These are phyloP conservation scores for Pachliopta kotzebuea DNA, from an alignment of 2,888 invertebrate species.

Conservation along the genomic window DNA sequence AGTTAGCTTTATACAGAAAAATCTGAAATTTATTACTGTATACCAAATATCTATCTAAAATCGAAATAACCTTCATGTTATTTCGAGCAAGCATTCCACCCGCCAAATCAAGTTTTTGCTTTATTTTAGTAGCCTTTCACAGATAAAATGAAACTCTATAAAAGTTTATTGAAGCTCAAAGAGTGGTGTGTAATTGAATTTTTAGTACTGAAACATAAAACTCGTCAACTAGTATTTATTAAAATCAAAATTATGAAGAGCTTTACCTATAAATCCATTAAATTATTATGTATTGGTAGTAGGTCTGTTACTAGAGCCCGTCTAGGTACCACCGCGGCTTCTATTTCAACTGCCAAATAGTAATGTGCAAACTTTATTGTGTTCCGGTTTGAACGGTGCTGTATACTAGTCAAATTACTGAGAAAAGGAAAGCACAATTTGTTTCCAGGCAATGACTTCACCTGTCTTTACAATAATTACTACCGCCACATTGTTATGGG, in stretches of 20 bases:
- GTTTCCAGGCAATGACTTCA: too few relatives aligned
- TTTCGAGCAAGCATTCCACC: neutral
- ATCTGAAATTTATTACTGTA: neutral
- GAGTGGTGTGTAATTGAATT: neutral
- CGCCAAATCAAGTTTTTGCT: neutral
- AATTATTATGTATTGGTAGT: too few relatives aligned
- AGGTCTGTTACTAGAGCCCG: too few relatives aligned
- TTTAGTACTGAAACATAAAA: neutral
- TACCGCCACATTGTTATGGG: too few relatives aligned
- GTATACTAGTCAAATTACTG: too few relatives aligned
- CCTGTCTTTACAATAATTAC: too few relatives aligned
- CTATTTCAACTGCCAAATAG: too few relatives aligned
- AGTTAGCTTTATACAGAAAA: neutral
- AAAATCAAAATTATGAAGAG: neutral
- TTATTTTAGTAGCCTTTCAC: conserved; percentile 1
- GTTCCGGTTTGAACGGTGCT: too few relatives aligned
- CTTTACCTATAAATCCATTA: too few relatives aligned
- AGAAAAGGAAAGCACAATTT: too few relatives aligned
- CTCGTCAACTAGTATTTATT: neutral
- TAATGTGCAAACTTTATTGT: too few relatives aligned
- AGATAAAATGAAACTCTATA: conserved; percentile 1
- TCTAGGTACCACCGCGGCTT: too few relatives aligned
- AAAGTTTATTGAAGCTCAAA: conserved; percentile 2
- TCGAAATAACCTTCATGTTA: neutral
- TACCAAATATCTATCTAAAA: neutral